phyloP scores from a whole-genome alignment of 2,888 invertebrate species.

The Pyrrhia umbra region DNA sequence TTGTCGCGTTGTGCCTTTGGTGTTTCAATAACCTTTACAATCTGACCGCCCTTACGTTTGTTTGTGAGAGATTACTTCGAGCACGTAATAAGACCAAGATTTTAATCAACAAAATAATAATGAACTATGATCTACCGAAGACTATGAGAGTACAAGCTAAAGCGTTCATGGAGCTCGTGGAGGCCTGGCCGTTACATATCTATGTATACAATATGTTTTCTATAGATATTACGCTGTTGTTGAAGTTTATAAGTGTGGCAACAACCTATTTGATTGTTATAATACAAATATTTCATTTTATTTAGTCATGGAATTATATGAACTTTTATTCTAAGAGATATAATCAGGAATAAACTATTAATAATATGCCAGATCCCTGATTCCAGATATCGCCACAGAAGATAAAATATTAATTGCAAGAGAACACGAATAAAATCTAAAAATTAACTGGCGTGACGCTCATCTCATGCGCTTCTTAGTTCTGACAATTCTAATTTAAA shows the following conservation, averaged over 20 bases:
- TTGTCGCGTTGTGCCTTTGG: constrained; percentile 67
- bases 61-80: constrained; percentile 72
- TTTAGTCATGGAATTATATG: neutral
- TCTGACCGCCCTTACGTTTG: constrained; percentile 68
- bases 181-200: constrained; percentile 74
- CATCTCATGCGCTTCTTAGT: no score
- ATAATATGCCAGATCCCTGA: no score
- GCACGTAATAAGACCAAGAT: constrained; percentile 70
- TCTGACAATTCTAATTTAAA: no score
- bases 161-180: constrained; percentile 76
- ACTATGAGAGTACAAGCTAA: constrained; percentile 76
- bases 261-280: constrained; percentile 81
- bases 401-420: no score
- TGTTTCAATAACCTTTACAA: constrained; percentile 65
- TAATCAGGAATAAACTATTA: no score
- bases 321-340: no score
- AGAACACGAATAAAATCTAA: no score
- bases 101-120: constrained; percentile 76
- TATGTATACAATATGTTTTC: constrained; percentile 78
- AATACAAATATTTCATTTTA: constrained; percentile 70
- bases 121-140: constrained; percentile 76
- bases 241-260: constrained; percentile 80
- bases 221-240: constrained; percentile 77
- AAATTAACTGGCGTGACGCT: no score
- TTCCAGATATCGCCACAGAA: no score